Conservation (phyloP, 2,113 vertebrate genomes). For the Procavia capensis region DNA sequence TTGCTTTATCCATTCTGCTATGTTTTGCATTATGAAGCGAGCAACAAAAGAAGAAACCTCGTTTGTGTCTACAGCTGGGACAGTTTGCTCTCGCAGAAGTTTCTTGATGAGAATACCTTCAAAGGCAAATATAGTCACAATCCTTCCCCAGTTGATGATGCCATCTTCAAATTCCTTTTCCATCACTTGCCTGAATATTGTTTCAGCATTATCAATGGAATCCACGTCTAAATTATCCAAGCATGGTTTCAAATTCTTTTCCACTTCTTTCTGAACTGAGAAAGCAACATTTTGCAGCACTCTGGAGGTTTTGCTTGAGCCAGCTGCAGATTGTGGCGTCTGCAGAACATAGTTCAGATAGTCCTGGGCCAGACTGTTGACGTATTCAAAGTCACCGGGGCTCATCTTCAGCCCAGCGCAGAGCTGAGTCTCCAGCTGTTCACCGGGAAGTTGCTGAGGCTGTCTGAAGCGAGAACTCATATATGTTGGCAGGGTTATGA, state of each 20-base stretch:
- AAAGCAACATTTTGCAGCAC: conserved; percentile 81
- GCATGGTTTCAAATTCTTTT: conserved; percentile 74
- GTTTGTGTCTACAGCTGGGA: conserved; percentile 73
- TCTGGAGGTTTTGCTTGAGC: conserved; percentile 74
- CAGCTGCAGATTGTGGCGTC: neutral
- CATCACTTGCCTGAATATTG: conserved; percentile 85
- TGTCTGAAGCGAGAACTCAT: neutral
- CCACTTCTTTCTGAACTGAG: conserved; percentile 80
- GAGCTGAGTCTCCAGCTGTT: neutral
- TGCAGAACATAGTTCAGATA: conserved; percentile 82
- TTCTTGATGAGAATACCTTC: conserved; percentile 86
- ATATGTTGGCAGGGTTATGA: conserved; percentile 14
- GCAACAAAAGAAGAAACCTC: conserved; percentile 86
- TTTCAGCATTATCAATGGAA: conserved; percentile 79
- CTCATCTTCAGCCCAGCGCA: conserved; percentile 66
- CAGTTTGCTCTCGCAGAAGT: conserved; percentile 72
- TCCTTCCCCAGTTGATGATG: conserved; percentile 88
- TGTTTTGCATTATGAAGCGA: conserved; percentile 84
- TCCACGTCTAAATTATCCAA: conserved; percentile 79
- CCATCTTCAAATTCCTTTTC: conserved; percentile 87
- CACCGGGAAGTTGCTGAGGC: neutral
- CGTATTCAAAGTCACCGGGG: conserved; percentile 78
- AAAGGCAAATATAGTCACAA: conserved; percentile 87
- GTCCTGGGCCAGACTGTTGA: conserved; percentile 83
- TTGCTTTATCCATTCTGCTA: conserved; percentile 84